Conservation (phyloP, 2,797 vertebrate genomes). For the Ammospiza maritima region DNA sequence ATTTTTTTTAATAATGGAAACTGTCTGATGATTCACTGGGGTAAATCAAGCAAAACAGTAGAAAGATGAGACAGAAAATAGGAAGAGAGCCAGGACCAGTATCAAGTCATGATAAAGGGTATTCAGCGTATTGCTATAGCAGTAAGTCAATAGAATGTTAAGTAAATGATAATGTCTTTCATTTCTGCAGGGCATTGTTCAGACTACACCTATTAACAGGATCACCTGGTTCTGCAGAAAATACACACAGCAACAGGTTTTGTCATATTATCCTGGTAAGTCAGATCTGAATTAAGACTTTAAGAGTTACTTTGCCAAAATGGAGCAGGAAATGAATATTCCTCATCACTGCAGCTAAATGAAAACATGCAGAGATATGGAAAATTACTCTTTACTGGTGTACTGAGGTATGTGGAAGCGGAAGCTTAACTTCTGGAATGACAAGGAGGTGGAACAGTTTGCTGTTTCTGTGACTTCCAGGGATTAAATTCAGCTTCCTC, state of each 20-base stretch:
- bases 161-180: conserved; percentile 34
- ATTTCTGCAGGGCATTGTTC: conserved; percentile 31
- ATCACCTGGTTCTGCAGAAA: neutral
- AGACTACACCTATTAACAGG: conserved; percentile 1
- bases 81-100: neutral
- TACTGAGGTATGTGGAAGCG: neutral
- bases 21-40: conserved; percentile 5
- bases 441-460: neutral
- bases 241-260: conserved; percentile 32
- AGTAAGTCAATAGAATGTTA: conserved; percentile 21
- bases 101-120: neutral
- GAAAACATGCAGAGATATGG: neutral
- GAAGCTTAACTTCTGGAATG: conserved; percentile 38
- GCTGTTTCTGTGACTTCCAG: conserved; percentile 38
- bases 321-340: neutral
- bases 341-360: neutral
- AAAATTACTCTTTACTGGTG: neutral
- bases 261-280: neutral
- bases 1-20: conserved; percentile 45
- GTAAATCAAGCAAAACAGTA: conserved; percentile 37
- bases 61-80: neutral
- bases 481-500: conserved; percentile 41
- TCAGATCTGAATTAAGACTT: neutral
- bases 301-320: neutral
- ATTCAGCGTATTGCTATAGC: neutral